These are phyloP conservation scores for Petroica traversi DNA, from an alignment of 2,113 vertebrate species.

Conservation along the genomic window DNA sequence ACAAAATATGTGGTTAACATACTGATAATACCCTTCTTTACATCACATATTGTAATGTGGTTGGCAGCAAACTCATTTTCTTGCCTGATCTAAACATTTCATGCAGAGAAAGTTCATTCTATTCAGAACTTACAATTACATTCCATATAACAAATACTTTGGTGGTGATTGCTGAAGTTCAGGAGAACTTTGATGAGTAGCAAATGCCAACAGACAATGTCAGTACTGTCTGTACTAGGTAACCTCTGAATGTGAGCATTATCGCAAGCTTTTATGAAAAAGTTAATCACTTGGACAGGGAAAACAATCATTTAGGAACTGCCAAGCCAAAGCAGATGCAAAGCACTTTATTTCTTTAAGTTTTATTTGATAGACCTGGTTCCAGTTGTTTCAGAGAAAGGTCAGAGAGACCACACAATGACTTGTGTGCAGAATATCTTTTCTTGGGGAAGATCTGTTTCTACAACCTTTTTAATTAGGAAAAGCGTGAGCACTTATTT, in stretches of 20 bases:
- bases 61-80: background rate
- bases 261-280: background rate
- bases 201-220: background rate
- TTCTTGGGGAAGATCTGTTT: background rate
- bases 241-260: background rate
- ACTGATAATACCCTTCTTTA: background rate
- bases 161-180: background rate
- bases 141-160: background rate
- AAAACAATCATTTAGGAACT: background rate
- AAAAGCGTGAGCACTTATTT: background rate
- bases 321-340: background rate
- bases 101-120: background rate
- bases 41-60: background rate
- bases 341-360: background rate
- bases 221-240: background rate
- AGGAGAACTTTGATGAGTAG: background rate
- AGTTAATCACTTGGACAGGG: background rate
- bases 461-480: background rate
- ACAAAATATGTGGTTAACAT: background rate
- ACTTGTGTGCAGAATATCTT: background rate
- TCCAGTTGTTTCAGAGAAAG: background rate
- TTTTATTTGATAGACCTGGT: background rate
- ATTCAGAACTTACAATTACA: background rate
- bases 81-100: background rate
- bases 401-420: background rate